phyloP scores from a whole-genome alignment of 2,113 vertebrate species.

The Calonectris borealis region DNA sequence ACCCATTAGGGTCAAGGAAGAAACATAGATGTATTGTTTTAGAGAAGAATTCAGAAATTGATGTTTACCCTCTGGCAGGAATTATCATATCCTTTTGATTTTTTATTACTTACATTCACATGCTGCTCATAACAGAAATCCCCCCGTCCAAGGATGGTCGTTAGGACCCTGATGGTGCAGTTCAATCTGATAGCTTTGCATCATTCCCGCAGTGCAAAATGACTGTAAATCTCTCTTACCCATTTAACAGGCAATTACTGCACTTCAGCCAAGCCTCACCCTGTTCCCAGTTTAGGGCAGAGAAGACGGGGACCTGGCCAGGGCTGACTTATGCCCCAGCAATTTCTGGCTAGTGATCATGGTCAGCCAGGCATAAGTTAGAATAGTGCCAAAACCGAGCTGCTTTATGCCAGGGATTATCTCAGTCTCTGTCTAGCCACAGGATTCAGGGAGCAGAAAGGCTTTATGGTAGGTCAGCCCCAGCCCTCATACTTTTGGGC shows the following conservation, averaged over 20 bases:
- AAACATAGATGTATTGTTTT: neutral
- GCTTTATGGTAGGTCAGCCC: neutral
- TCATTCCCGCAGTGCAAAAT: neutral
- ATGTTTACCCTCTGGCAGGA: neutral
- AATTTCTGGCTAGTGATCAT: neutral
- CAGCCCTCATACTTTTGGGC: neutral
- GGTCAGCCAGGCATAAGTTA: neutral
- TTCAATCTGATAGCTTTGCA: neutral
- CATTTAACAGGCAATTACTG: neutral
- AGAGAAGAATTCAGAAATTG: neutral
- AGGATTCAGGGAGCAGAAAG: neutral
- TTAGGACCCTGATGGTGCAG: neutral
- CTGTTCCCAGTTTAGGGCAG: neutral
- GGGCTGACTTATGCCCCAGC: slow-evolving; percentile 15
- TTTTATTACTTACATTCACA: neutral
- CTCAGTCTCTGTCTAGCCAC: neutral
- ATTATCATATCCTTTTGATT: neutral
- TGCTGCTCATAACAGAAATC: neutral
- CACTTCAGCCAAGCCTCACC: neutral
- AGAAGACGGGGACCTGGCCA: neutral
- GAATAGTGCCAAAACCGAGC: neutral
- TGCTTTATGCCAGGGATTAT: slow-evolving; percentile 41
- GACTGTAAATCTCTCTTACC: slow-evolving; percentile 1
- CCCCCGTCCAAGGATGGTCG: neutral
- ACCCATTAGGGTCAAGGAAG: neutral